Conservation (phyloP, 2,797 vertebrate species). For the Schizopygopsis pylzovi region DNA sequence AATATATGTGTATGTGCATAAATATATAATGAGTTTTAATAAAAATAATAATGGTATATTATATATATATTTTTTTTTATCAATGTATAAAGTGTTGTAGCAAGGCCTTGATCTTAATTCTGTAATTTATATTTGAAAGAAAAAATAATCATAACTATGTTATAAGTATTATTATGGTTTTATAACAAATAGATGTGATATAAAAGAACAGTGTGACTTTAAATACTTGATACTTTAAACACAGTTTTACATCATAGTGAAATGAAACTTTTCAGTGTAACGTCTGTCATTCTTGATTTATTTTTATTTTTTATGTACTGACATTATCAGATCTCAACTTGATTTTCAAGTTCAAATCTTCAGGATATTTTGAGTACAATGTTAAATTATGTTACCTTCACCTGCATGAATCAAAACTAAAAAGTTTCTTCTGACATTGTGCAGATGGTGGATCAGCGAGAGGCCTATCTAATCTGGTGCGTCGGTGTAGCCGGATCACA, state of each 20-base stretch:
- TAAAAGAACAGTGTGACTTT: too few species aligned
- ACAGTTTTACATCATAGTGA: not conserved
- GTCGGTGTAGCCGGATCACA: conserved; percentile 35
- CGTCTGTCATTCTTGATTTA: not conserved
- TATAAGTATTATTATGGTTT: too few species aligned
- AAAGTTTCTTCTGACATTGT: conserved; percentile 65
- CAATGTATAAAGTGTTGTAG: too few species aligned
- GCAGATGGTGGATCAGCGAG: conserved; percentile 72
- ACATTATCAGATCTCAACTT: not conserved
- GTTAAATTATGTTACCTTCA: not conserved
- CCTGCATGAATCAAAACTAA: conserved; percentile 51
- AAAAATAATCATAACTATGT: too few species aligned
- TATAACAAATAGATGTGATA: too few species aligned
- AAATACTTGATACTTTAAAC: not conserved
- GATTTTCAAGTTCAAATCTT: not conserved
- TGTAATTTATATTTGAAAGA: not conserved
- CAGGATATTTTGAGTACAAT: not conserved
- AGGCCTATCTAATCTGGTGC: conserved; percentile 61
- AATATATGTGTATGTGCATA: not conserved
- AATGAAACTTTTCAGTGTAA: not conserved
- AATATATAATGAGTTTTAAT: too few species aligned
- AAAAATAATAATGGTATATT: too few species aligned
- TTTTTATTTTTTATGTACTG: not conserved
- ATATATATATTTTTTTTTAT: too few species aligned
- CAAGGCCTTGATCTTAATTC: not conserved